Percentiles rank a stretch among this genome's conserved stretches.
Evolutionary conservation across 1,140 invertebrate genomes (phyloP).

Genomic region (Araneus ventricosus): DNA sequence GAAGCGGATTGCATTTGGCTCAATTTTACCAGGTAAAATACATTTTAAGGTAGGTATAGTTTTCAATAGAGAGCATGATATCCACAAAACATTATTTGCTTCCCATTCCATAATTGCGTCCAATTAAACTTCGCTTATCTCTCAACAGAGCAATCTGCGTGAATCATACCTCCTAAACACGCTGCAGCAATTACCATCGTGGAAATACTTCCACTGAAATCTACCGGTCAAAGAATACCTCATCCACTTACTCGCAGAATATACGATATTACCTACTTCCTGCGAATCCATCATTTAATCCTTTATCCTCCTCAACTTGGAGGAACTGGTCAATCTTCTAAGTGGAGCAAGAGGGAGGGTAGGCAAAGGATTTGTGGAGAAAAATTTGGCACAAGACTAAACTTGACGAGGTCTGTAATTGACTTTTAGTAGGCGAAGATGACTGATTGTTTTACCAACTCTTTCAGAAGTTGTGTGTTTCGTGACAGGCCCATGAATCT

Average conservation of each 20-base stretch:
- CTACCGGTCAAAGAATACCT: too few species aligned
- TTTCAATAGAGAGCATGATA: too few species aligned
- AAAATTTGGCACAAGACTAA: background rate
- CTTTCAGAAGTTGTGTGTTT: background rate
- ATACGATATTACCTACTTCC: background rate
- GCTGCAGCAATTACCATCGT: background rate
- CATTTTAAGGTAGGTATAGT: too few species aligned
- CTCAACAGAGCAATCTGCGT: background rate
- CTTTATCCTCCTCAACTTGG: background rate
- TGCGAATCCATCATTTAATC: constrained; percentile 21
- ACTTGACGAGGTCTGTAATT: background rate
- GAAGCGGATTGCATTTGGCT: too few species aligned
- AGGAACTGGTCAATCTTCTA: background rate
- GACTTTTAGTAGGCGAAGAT: constrained; percentile 4
- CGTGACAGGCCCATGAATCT: background rate
- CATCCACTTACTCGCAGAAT: background rate
- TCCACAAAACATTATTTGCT: too few species aligned
- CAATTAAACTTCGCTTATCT: background rate
- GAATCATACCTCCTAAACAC: background rate
- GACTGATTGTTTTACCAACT: constrained; percentile 18
- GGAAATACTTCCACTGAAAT: background rate
- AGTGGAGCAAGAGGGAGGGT: background rate
- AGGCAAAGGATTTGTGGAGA: background rate
- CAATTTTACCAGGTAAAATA: too few species aligned
- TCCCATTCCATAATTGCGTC: background rate